Base-by-base conservation (phyloP, 2,113 vertebrate species). In the Chionis minor region DNA sequence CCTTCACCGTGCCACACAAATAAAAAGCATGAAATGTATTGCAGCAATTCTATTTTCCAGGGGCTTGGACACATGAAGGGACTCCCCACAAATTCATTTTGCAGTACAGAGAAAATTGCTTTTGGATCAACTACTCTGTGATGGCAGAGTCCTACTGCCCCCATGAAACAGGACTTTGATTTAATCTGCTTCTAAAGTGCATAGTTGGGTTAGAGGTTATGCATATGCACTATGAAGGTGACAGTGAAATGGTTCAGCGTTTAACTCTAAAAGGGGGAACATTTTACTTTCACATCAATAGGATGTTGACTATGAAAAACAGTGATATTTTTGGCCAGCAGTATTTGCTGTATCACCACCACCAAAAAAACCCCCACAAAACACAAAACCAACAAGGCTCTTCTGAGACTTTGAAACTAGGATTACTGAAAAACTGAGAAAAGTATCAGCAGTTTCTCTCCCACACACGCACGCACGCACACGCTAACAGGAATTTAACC, bases 41-140 rank as follows among this genome's bases (percentile, higher is more conserved):
- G 65, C 74, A 86, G 62, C 56, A 94, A 82, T 92, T 95, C 81
- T 87, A 24, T 94, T 88, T 92, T 87, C 66, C 54, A 91, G 94
- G 54, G 30, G 42, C 18, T 82, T 88, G 66, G 38, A 75, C 44
- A 86, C 38, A 80, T 80, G 84, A 94, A 91, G 51, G 45, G 38
- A 58, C 58, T 87, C 69, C 73, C 14, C 32, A 66, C 77, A 94
- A 94, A 96, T 82, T 86, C 42, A 61, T 97, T 95, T 94, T 81
- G 78, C 0, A 0, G n/a, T 59, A 56, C 21, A 85, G 40, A 75
- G 87, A 88, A 91, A 93, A 94, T 90, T 95, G 85, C 12, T 88
- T 97, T 96, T 92, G 59, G 65, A 66, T 83, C 71, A 77, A 77
- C 32, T 14, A 8, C 28, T 86, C 73, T 81, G 49, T 95, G 90